Base-by-base conservation (phyloP, 2,888 invertebrate species). In the Petrophora chlorosata region DNA sequence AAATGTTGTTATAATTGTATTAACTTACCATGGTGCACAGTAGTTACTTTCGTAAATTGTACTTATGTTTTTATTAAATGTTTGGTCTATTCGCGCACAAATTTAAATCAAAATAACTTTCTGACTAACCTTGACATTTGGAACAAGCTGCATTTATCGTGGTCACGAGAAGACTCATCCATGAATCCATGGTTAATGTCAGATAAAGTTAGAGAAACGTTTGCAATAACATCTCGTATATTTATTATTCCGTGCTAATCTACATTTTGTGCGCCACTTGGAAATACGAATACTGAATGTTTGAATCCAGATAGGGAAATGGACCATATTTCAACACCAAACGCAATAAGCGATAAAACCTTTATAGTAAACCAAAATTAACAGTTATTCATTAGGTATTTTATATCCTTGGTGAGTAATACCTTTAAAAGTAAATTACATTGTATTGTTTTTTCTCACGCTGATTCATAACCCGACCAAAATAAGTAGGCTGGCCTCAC, bases 401-500 rank as follows among this genome's bases (percentile, higher is more conserved):
- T 49, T 39, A 39, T 33, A 13, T 34, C 33, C n/a, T 32, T 28
- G 10, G 23, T 51, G 45, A 39, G 48, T 44, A 34, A 49, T 38
- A 33, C n/a, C 33, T 19, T 35, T 54, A 56, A 53, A 51, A 58
- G 61, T 53, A 67, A 70, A 67, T 52, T 66, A 63, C 57, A 76
- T 73, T 73, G 70, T 76, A 77, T 83, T 84, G 81, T 85, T 82
- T 80, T 51, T 82, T 87, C 85, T 85, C 85, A 83, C 79, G 79
- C 79, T 87, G 87, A 89, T 82, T 89, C 88, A 89, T 84, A 86
- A 78, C 68, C 76, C 72, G 72, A 79, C 80, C 78, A 81, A 87
- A 86, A 83, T 85, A 82, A 87, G 82, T 76, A 71, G 85, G 81
- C 83, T 80, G 85, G 84, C 84, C 82, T 81, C 76, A 51, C 78